These are phyloP conservation scores for Carabus problematicus DNA, from an alignment of 2,888 invertebrate species.

Conservation along the genomic window DNA sequence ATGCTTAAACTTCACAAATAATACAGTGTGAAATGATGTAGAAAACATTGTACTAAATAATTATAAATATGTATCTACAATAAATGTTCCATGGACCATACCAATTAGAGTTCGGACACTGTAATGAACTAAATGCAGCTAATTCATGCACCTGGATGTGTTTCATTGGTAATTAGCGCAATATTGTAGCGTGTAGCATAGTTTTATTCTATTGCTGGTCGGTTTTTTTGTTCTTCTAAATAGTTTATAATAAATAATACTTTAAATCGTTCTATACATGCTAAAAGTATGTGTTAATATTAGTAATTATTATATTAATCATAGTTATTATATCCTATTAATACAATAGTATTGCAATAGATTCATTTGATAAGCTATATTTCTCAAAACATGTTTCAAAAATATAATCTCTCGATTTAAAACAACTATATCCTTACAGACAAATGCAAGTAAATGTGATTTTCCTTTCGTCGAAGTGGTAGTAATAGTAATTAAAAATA, in stretches of 20 bases:
- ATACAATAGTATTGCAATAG: slow-evolving; percentile 37
- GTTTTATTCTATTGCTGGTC: slow-evolving; percentile 20
- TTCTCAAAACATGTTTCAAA: slow-evolving; percentile 41
- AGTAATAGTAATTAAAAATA: slow-evolving; percentile 22
- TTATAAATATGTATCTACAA: slow-evolving; percentile 28
- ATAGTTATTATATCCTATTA: slow-evolving; percentile 21
- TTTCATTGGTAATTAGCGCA: neutral
- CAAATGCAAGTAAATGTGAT: slow-evolving; percentile 35
- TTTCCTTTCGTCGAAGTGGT: slow-evolving; percentile 23
- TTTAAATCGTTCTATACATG: slow-evolving; percentile 35
- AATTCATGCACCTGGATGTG: slow-evolving; percentile 4
- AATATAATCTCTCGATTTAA: slow-evolving; percentile 38
- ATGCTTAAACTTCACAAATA: slow-evolving; percentile 31
- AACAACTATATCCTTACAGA: slow-evolving; percentile 34
- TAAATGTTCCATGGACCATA: slow-evolving; percentile 16
- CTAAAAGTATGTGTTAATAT: slow-evolving; percentile 38
- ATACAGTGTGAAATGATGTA: slow-evolving; percentile 33
- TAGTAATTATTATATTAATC: slow-evolving; percentile 24
- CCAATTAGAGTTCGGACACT: neutral
- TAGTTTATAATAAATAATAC: slow-evolving; percentile 39
- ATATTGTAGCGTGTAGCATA: slow-evolving; percentile 6
- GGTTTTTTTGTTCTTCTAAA: slow-evolving; percentile 15
- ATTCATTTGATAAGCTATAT: slow-evolving; percentile 35
- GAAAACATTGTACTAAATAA: slow-evolving; percentile 35
- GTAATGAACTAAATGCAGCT: neutral